Evolutionary conservation across 2,888 invertebrate species (phyloP).

Genomic region (Leptinotarsa peninsularis): DNA sequence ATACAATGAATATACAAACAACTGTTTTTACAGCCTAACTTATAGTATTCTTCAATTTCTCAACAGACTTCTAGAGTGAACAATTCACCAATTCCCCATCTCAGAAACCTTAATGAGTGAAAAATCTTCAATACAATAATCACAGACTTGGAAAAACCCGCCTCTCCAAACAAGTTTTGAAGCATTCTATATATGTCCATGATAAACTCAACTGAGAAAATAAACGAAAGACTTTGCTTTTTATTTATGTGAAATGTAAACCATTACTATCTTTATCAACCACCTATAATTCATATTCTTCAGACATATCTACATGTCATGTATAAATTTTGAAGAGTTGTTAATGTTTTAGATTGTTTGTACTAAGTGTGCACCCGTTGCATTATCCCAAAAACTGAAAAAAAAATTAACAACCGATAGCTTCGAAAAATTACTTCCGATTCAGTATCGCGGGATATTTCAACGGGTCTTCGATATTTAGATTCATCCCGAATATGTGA

Average conservation of each 20-base stretch:
- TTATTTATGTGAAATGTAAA: neutral
- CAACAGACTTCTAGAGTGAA: too few species aligned
- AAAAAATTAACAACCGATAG: neutral
- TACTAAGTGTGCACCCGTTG: conserved; percentile 33
- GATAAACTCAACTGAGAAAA: neutral
- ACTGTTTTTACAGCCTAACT: too few species aligned
- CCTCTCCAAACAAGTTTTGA: neutral
- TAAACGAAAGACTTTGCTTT: neutral
- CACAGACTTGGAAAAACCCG: neutral
- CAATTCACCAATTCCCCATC: too few species aligned
- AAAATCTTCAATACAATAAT: neutral
- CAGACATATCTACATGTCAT: conserved; percentile 53
- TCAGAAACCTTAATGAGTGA: too few species aligned
- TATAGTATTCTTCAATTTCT: too few species aligned
- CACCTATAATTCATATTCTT: conserved; percentile 41
- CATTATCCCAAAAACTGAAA: conserved; percentile 19
- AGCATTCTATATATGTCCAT: neutral
- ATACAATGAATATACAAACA: too few species aligned
- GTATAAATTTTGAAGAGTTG: conserved; percentile 48
- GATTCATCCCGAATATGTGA: conserved; percentile 47
- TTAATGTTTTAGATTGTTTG: conserved; percentile 53
- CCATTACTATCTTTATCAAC: conserved; percentile 18
- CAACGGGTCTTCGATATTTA: conserved; percentile 41
- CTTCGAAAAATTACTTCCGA: neutral
- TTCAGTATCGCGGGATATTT: conserved; percentile 16